These are phyloP conservation scores for Morelia viridis DNA, from an alignment of 2,797 vertebrate species.

Conservation along the genomic window DNA sequence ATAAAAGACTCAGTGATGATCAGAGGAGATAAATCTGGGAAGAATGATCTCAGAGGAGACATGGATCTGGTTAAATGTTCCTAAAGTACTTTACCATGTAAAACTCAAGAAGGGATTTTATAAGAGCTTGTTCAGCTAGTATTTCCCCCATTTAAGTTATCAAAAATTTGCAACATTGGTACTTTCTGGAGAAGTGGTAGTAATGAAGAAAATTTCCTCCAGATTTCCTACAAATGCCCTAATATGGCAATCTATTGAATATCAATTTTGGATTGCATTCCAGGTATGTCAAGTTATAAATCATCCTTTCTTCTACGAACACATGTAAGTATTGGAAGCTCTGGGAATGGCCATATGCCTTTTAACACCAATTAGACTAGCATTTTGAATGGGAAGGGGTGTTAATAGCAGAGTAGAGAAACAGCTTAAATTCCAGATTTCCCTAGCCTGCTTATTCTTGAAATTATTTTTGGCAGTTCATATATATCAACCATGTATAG, in stretches of 20 bases:
- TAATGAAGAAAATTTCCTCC: conserved; percentile 3
- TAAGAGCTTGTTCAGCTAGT: not conserved
- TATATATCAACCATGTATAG: not conserved
- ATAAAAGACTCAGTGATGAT: not conserved
- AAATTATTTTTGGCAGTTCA: not conserved
- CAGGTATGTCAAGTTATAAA: not conserved
- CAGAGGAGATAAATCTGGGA: not conserved
- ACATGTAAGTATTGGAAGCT: not conserved
- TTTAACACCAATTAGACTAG: not conserved
- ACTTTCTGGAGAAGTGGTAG: not conserved
- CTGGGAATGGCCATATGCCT: not conserved
- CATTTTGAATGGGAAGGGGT: not conserved
- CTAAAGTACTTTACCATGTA: conserved; percentile 1
- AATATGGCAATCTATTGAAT: not conserved
- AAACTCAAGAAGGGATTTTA: conserved; percentile 1
- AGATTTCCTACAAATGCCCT: not conserved
- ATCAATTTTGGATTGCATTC: not conserved
- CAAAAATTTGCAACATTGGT: not conserved
- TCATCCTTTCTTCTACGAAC: not conserved
- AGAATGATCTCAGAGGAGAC: not conserved
- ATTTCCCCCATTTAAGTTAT: not conserved
- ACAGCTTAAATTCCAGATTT: not conserved
- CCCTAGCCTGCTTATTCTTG: not conserved
- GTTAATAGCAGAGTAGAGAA: not conserved
- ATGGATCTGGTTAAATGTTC: not conserved